These are phyloP conservation scores for Melanotaenia nigrans DNA, from an alignment of 2,797 vertebrate genomes.

Conservation along the genomic window DNA sequence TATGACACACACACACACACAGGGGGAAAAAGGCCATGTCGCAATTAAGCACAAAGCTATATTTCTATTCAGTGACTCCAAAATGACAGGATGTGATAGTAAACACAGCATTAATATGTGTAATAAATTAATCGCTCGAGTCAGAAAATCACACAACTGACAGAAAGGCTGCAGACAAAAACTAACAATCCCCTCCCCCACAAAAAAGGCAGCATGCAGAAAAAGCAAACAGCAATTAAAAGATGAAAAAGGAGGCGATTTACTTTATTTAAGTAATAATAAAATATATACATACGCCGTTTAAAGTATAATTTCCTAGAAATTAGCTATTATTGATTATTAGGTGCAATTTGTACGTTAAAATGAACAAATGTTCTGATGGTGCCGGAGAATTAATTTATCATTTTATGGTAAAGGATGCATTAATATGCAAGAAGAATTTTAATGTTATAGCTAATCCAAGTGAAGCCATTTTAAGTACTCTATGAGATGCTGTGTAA, in stretches of 20 bases:
- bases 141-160: conserved; percentile 57
- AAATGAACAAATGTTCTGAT: conserved; percentile 17
- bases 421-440: conserved; percentile 35
- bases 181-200: conserved; percentile 1
- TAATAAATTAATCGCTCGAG: conserved; percentile 65
- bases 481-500: conserved; percentile 39
- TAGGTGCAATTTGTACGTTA: conserved; percentile 10
- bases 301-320: background rate
- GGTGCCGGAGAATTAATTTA: background rate
- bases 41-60: conserved; percentile 48
- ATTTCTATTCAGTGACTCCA: conserved; percentile 33
- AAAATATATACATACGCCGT: background rate
- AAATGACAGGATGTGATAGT: conserved; percentile 41
- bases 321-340: background rate
- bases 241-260: background rate
- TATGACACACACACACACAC: conserved; percentile 25
- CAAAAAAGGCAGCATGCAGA: conserved; percentile 6
- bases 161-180: conserved; percentile 25
- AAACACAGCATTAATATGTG: conserved; percentile 57
- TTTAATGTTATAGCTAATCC: conserved; percentile 34
- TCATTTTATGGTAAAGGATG: conserved; percentile 29
- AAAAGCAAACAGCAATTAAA: background rate
- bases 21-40: conserved; percentile 31
- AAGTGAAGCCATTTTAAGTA: conserved; percentile 30
- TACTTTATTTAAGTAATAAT: background rate